Evolutionary conservation across 2,113 vertebrate species (phyloP).

Genomic region (Plectropomus leopardus): DNA sequence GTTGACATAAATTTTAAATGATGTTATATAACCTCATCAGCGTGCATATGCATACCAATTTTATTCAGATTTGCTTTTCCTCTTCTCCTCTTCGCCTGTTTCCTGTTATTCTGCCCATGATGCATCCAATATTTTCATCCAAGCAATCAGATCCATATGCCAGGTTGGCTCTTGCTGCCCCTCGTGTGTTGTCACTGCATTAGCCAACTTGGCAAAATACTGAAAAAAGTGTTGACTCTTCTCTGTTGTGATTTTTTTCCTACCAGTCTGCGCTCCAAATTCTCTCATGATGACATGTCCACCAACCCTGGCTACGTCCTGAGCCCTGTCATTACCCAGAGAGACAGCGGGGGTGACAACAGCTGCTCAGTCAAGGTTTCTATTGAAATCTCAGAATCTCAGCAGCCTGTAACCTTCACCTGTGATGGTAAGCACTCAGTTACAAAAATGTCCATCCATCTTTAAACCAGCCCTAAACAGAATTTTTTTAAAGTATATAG

Average conservation of each 20-base stretch:
- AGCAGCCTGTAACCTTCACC: slow-evolving; percentile 97
- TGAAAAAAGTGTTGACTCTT: not conserved
- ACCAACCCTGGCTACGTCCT: slow-evolving; percentile 94
- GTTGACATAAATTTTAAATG: not conserved
- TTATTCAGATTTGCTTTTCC: not conserved
- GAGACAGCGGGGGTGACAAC: slow-evolving; percentile 87
- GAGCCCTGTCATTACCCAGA: slow-evolving; percentile 92
- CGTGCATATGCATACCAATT: not conserved
- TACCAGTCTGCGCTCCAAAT: slow-evolving; percentile 90
- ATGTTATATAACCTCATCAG: not conserved
- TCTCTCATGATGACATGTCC: slow-evolving; percentile 81
- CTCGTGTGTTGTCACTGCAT: not conserved
- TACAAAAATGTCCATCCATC: not conserved
- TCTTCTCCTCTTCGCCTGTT: not conserved
- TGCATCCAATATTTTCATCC: slow-evolving; percentile 21
- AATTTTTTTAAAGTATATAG: no score
- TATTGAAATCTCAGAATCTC: slow-evolving; percentile 96
- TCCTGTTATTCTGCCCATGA: slow-evolving; percentile 5
- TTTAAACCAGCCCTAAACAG: not conserved
- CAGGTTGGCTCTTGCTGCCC: slow-evolving; percentile 12
- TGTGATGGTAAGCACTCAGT: slow-evolving; percentile 90
- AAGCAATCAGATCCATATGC: slow-evolving; percentile 32
- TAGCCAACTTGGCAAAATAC: slow-evolving; percentile 18
- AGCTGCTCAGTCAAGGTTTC: slow-evolving; percentile 96
- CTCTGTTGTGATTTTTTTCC: slow-evolving; percentile 20